Evolutionary conservation across 2,888 invertebrate genomes (phyloP).

Genomic region (Globia sparganii): DNA sequence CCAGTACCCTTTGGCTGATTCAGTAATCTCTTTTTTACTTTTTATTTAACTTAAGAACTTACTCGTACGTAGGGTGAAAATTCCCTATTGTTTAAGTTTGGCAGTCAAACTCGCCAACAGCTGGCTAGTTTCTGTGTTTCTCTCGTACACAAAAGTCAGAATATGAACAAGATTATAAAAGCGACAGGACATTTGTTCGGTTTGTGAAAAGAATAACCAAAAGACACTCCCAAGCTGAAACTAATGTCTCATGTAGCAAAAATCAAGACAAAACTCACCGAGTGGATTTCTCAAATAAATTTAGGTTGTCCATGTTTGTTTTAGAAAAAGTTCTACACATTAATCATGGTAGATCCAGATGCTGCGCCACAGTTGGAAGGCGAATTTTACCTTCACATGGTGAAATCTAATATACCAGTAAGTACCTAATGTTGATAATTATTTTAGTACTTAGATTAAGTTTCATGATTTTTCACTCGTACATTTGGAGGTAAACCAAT

Average conservation of each 20-base stretch:
- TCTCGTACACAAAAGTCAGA: not conserved
- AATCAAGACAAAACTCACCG: not conserved
- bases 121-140: not conserved
- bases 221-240: constrained; percentile 1
- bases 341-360: constrained; percentile 88
- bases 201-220: not conserved
- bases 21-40: constrained; percentile 71
- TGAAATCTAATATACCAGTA: constrained; percentile 88
- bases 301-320: constrained; percentile 61
- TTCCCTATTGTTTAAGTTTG: not conserved
- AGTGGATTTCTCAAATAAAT: not conserved
- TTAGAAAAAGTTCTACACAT: constrained; percentile 88
- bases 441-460: not conserved
- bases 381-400: constrained; percentile 87
- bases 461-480: not conserved
- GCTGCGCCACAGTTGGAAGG: constrained; percentile 85
- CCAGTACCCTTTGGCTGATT: constrained; percentile 81
- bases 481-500: not conserved
- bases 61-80: not conserved
- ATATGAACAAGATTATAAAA: not conserved
- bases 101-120: not conserved
- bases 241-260: not conserved
- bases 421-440: constrained; percentile 65
- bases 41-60: not conserved
- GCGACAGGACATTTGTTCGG: not conserved